phyloP scores from a whole-genome alignment of 2,797 vertebrate species.

The Ceryle rudis region DNA sequence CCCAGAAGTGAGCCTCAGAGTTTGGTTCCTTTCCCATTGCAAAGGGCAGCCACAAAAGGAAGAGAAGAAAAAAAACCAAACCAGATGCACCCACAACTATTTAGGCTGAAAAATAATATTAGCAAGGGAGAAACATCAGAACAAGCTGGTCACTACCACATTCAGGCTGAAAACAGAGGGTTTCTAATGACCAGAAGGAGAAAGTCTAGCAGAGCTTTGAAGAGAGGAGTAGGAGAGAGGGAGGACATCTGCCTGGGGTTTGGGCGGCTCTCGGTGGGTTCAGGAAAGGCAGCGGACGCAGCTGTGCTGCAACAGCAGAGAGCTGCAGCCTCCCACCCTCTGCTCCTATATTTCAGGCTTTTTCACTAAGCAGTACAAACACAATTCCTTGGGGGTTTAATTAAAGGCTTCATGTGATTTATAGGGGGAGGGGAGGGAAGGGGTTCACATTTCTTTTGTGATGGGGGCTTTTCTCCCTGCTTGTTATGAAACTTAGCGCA shows the following conservation, averaged over 20 bases:
- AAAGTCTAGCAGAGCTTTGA: not conserved
- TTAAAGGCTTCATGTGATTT: not conserved
- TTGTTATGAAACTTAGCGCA: not conserved
- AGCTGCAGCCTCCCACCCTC: not conserved
- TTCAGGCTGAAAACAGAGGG: not conserved
- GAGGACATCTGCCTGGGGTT: rapidly evolving
- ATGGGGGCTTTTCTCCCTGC: not conserved
- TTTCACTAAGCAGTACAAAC: not conserved
- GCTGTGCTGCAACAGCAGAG: rapidly evolving
- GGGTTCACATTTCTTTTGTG: not conserved
- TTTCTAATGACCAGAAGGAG: not conserved
- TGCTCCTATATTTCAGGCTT: not conserved
- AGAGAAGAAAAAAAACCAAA: not conserved
- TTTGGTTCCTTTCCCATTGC: not conserved
- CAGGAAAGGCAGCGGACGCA: not conserved
- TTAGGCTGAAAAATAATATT: not conserved
- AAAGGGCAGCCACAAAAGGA: not conserved
- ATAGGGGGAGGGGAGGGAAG: too few relatives aligned
- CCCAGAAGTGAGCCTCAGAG: not conserved
- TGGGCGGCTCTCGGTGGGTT: not conserved
- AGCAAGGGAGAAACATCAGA: not conserved
- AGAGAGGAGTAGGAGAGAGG: not conserved
- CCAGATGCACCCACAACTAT: too few relatives aligned
- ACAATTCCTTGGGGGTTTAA: not conserved
- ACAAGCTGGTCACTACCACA: not conserved